These are phyloP conservation scores for Diorhabda carinulata DNA, from an alignment of 1,140 invertebrate species.

Conservation along the genomic window DNA sequence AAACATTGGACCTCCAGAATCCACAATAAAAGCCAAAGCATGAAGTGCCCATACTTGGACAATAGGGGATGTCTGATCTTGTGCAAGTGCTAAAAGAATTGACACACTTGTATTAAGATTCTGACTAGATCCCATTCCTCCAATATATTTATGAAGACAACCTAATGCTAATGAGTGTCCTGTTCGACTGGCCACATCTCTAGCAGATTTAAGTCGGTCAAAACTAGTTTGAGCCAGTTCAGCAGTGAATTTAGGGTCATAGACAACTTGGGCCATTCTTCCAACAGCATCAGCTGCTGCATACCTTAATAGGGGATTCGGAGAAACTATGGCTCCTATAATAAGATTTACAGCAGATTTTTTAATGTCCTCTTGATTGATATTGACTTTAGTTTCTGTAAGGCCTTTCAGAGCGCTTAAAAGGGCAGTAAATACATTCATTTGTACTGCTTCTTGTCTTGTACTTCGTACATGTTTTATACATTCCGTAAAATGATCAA, in stretches of 20 bases:
- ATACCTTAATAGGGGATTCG: conserved; percentile 83
- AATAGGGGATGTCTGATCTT: conserved; percentile 84
- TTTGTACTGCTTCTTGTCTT: conserved; percentile 91
- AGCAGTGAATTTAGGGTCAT: conserved; percentile 81
- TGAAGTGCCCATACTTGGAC: conserved; percentile 97
- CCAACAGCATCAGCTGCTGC: conserved; percentile 85
- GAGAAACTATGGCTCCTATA: conserved; percentile 73
- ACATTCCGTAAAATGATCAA: conserved; percentile 94
- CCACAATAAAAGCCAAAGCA: conserved; percentile 90
- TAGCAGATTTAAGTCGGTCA: conserved; percentile 79
- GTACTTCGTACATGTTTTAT: conserved; percentile 88
- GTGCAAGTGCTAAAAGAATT: conserved; percentile 88
- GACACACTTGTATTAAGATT: conserved; percentile 91
- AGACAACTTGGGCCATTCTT: conserved; percentile 82
- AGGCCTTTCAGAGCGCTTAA: conserved; percentile 84
- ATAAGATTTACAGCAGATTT: conserved; percentile 80
- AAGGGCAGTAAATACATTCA: conserved; percentile 94
- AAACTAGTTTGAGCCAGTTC: conserved; percentile 89
- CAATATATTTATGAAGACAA: conserved; percentile 85
- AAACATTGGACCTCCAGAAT: conserved; percentile 98
- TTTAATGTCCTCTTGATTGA: conserved; percentile 87
- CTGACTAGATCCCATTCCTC: conserved; percentile 86
- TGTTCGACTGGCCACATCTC: conserved; percentile 84
- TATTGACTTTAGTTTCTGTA: conserved; percentile 78
- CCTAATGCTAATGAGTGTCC: conserved; percentile 92